Percentiles rank a stretch among this genome's conserved stretches.
These are phyloP conservation scores for Aurelia coerulea DNA, from an alignment of 30 jellyfish, hydroid and myxozoan species.

Conservation along the genomic window DNA sequence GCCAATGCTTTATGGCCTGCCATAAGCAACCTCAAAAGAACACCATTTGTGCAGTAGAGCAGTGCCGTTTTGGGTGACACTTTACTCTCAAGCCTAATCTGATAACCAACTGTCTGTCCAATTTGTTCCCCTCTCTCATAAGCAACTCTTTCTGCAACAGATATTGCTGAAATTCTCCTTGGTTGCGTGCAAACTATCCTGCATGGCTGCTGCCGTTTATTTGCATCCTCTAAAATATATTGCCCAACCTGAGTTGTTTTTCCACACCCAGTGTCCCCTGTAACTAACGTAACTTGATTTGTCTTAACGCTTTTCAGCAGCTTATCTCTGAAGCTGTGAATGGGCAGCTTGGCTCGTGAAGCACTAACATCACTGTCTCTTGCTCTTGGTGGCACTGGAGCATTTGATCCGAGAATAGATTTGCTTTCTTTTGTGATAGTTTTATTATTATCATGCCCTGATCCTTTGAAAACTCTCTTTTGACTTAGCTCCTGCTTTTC, in stretches of 20 bases:
- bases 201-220: conserved; percentile 66
- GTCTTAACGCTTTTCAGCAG: conserved; percentile 44
- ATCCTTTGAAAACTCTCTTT: conserved; percentile 60
- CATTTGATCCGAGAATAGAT: conserved; percentile 52
- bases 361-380: conserved; percentile 45
- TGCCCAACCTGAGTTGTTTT: conserved; percentile 90
- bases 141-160: conserved; percentile 87
- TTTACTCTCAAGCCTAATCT: conserved; percentile 74
- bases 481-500: conserved; percentile 77
- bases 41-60: conserved; percentile 79
- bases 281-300: conserved; percentile 64
- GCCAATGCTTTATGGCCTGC: conserved; percentile 77
- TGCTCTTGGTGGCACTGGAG: conserved; percentile 76
- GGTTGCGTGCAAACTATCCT: conserved; percentile 80
- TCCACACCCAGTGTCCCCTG: conserved; percentile 91
- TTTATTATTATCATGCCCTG: conserved; percentile 58
- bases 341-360: conserved; percentile 60
- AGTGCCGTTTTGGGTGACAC: conserved; percentile 72
- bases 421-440: conserved; percentile 43
- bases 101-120: conserved; percentile 90
- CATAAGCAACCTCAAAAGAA: conserved; percentile 70
- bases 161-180: conserved; percentile 81
- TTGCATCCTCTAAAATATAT: conserved; percentile 66
- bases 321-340: conserved; percentile 51
- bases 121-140: conserved; percentile 84